These are phyloP conservation scores for Melanotaenia pygmaea DNA, from an alignment of 2,797 vertebrate genomes.

Conservation along the genomic window DNA sequence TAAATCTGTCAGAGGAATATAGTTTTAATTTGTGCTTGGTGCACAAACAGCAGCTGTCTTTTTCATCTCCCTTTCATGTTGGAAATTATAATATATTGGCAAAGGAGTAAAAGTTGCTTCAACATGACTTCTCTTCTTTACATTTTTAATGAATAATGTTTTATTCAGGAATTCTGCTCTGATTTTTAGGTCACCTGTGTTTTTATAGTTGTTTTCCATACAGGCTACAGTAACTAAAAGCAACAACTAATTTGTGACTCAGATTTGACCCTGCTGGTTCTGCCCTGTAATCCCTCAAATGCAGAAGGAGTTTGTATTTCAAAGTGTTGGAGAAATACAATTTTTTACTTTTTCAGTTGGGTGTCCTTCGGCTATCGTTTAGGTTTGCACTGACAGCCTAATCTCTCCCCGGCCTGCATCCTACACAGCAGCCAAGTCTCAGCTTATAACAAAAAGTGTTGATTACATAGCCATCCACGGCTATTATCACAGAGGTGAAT, in stretches of 20 bases:
- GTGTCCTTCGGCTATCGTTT: slow-evolving; percentile 24
- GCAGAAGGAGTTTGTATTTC: slow-evolving; percentile 39
- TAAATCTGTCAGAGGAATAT: slow-evolving; percentile 63
- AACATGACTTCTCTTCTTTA: slow-evolving; percentile 30
- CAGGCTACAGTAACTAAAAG: slow-evolving; percentile 10
- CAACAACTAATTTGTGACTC: slow-evolving; percentile 45
- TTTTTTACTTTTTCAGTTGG: slow-evolving; percentile 2
- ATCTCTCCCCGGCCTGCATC: slow-evolving; percentile 38
- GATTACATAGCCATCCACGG: slow-evolving; percentile 77
- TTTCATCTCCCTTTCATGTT: slow-evolving; percentile 26
- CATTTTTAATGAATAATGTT: slow-evolving; percentile 48
- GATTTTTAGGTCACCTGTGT: slow-evolving; percentile 61
- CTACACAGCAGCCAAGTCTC: slow-evolving; percentile 55
- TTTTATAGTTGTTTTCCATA: slow-evolving; percentile 41
- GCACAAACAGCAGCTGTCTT: slow-evolving; percentile 14
- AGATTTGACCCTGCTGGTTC: slow-evolving; percentile 3
- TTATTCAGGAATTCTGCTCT: slow-evolving; percentile 18
- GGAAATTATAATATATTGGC: slow-evolving; percentile 61
- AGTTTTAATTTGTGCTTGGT: slow-evolving; percentile 37
- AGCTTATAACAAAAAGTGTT: slow-evolving; percentile 70
- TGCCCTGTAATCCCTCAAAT: slow-evolving; percentile 37
- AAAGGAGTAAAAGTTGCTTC: slow-evolving; percentile 27
- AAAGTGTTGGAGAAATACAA: slow-evolving; percentile 4
- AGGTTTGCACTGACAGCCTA: slow-evolving; percentile 31
- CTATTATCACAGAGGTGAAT: slow-evolving; percentile 75